phyloP scores from a whole-genome alignment of 2,113 vertebrate genomes.

The Trematomus loennbergii region DNA sequence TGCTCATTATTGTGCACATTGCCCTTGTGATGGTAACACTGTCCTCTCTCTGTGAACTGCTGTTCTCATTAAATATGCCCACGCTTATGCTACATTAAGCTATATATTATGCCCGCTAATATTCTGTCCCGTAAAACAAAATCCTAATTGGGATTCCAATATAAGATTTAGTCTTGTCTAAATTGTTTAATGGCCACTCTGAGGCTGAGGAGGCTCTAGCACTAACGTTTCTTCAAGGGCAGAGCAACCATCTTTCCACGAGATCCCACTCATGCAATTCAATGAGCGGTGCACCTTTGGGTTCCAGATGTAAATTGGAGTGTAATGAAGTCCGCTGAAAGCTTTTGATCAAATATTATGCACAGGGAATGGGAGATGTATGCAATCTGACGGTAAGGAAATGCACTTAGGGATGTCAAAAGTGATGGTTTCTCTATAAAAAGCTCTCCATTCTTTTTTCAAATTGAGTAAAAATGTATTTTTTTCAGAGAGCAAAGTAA shows the following conservation, averaged over 20 bases:
- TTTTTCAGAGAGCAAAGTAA: not conserved
- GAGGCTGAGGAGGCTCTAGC: not conserved
- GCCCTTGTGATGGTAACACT: constrained; percentile 7
- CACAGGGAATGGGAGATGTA: constrained; percentile 11
- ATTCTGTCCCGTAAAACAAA: constrained; percentile 40
- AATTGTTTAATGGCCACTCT: constrained; percentile 11
- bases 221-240: constrained; percentile 51
- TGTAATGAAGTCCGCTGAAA: constrained; percentile 42
- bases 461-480: not conserved
- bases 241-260: constrained; percentile 18
- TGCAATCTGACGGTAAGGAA: not conserved
- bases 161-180: constrained; percentile 25
- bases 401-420: not conserved
- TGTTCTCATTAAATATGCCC: constrained; percentile 40
- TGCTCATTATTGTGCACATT: constrained; percentile 11
- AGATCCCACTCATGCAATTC: constrained; percentile 46
- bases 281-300: constrained; percentile 19
- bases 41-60: not conserved
- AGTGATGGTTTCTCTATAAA: not conserved
- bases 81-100: constrained; percentile 51
- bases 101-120: constrained; percentile 45
- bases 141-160: constrained; percentile 47
- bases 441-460: not conserved
- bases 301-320: constrained; percentile 45
- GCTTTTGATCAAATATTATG: constrained; percentile 57